Conservation (phyloP, 2,888 invertebrate genomes). For the Caenorhabditis afra region DNA sequence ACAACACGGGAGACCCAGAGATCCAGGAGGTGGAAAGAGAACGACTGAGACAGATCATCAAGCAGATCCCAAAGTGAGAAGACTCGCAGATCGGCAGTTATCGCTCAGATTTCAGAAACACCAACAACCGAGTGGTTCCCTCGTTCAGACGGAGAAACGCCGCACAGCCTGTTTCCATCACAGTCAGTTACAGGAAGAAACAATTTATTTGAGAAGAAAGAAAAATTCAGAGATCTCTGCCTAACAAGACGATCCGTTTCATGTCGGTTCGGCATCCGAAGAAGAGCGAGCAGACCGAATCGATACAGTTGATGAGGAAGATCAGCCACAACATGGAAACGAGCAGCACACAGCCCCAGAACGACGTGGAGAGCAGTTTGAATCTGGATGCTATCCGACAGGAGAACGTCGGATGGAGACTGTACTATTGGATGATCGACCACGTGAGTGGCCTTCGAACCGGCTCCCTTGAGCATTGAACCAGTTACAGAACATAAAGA, state of each 20-base stretch:
- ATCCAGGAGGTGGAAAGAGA: conserved; percentile 70
- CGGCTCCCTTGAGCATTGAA: neutral
- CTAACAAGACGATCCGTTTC: conserved; percentile 40
- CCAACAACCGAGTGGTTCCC: conserved; percentile 23
- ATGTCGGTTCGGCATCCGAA: conserved; percentile 53
- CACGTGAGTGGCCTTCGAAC: conserved; percentile 54
- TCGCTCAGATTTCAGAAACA: conserved; percentile 28
- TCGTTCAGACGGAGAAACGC: conserved; percentile 37
- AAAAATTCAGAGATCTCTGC: conserved; percentile 38
- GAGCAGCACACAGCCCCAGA: conserved; percentile 13
- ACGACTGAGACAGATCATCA: conserved; percentile 67
- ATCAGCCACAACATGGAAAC: conserved; percentile 51
- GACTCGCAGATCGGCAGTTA: no score
- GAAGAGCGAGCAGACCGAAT: conserved; percentile 22
- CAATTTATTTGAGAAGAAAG: no score
- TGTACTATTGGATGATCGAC: conserved; percentile 73
- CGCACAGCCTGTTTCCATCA: conserved; percentile 22
- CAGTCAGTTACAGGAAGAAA: no score
- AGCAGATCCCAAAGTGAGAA: conserved; percentile 67
- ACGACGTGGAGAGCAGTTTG: conserved; percentile 24
- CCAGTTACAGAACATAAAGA: conserved; percentile 63
- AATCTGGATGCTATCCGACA: conserved; percentile 67
- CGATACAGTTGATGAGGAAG: conserved; percentile 48
- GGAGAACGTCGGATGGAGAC: conserved; percentile 72
- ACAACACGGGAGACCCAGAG: conserved; percentile 77